Conservation (phyloP, 1,140 invertebrate species). For the Drosophila grimshawi region DNA sequence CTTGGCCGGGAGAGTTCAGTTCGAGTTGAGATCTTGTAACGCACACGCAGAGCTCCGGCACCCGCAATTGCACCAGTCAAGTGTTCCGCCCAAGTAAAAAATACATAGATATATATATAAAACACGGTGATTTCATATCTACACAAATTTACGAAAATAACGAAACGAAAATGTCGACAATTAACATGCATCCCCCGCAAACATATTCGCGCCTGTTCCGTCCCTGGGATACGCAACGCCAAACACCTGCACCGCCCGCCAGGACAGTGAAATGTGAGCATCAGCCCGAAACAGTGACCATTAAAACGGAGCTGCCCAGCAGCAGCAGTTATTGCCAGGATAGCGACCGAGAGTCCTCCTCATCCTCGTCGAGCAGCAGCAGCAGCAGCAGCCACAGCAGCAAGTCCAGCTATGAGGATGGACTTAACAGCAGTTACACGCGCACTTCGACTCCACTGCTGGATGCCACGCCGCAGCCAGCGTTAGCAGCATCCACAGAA, state of each 20-base stretch:
- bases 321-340: slow-evolving; percentile 60
- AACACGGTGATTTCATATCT: slow-evolving; percentile 7
- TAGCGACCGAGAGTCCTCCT: slow-evolving; percentile 66
- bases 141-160: slow-evolving; percentile 1
- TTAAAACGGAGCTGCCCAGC: slow-evolving; percentile 25
- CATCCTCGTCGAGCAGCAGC: slow-evolving; percentile 46
- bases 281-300: slow-evolving; percentile 15
- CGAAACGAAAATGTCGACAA: slow-evolving; percentile 68
- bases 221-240: slow-evolving; percentile 80
- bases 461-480: slow-evolving; percentile 55
- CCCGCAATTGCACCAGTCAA: slow-evolving; percentile 32
- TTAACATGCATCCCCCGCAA: slow-evolving; percentile 82
- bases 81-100: slow-evolving; percentile 50
- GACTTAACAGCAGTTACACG: slow-evolving; percentile 62
- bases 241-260: slow-evolving; percentile 45
- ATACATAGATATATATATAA: slow-evolving; percentile 1
- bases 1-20: slow-evolving; percentile 71
- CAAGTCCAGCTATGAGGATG: slow-evolving; percentile 72
- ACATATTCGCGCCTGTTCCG: slow-evolving; percentile 84
- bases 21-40: slow-evolving; percentile 79
- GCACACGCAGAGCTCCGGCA: slow-evolving; percentile 55
- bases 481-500: slow-evolving; percentile 27
- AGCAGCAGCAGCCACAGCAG: slow-evolving; percentile 46
- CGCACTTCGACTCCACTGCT: slow-evolving; percentile 63
- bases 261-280: slow-evolving; percentile 63